Evolutionary conservation across 2,888 invertebrate genomes (phyloP).

Genomic region (Nephrotoma appendiculata): DNA sequence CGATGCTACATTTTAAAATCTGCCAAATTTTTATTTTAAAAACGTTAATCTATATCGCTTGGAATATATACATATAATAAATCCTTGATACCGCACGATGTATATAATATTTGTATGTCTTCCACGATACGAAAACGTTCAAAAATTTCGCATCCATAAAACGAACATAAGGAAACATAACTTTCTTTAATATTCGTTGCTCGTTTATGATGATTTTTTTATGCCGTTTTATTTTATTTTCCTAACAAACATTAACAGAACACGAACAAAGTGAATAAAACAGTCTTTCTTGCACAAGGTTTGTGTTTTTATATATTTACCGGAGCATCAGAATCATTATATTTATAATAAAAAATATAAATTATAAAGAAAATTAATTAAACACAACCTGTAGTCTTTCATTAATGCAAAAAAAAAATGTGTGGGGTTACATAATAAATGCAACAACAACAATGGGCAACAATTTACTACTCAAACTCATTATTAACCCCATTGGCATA

Average conservation of each 20-base stretch:
- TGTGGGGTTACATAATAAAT: background rate
- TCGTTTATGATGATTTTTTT: background rate
- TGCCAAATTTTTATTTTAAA: background rate
- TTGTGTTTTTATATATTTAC: background rate
- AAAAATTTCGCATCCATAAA: background rate
- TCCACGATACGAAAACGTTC: background rate
- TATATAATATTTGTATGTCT: background rate
- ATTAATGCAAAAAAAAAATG: background rate
- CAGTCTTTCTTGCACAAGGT: background rate
- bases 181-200: background rate
- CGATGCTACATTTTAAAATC: background rate
- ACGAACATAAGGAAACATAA: background rate
- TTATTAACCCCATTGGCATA: background rate
- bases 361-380: background rate
- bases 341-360: background rate
- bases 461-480: background rate
- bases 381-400: background rate
- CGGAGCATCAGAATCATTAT: background rate
- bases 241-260: background rate
- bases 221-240: background rate
- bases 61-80: background rate
- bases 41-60: background rate
- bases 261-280: background rate
- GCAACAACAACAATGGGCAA: background rate
- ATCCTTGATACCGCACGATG: background rate